Percentiles rank a stretch among this genome's conserved stretches.
phyloP scores from a whole-genome alignment of 2,888 invertebrate species.

The Drosophila peninsularis region DNA sequence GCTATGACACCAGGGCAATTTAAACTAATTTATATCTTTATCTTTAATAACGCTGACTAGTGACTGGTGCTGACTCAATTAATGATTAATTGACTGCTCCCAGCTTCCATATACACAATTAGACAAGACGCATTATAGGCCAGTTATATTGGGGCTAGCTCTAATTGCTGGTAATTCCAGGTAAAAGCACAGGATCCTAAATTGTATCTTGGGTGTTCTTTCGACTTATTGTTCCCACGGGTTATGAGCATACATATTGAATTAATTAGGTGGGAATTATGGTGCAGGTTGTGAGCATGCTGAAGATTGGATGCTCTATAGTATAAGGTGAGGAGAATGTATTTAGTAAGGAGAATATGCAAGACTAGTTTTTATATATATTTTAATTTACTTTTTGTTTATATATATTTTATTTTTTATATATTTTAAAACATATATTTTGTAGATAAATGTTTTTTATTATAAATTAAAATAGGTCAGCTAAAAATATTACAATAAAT shows the following conservation, averaged over 20 bases:
- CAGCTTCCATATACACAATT: conserved; percentile 18
- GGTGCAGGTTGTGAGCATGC: background rate
- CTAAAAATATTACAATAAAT: too few species aligned
- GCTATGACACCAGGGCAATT: conserved; percentile 52
- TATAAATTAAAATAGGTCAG: too few species aligned
- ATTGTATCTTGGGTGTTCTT: conserved; percentile 1
- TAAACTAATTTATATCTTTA: conserved; percentile 49
- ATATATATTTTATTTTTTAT: too few species aligned
- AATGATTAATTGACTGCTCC: conserved; percentile 41
- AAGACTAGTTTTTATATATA: too few species aligned
- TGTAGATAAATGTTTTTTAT: too few species aligned
- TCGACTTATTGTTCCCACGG: conserved; percentile 38
- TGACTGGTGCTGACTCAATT: conserved; percentile 41
- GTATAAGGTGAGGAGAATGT: too few species aligned
- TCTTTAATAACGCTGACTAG: conserved; percentile 34
- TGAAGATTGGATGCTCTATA: conserved; percentile 15
- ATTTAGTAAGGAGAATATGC: too few species aligned
- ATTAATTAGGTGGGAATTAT: conserved; percentile 25
- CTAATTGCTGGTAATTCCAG: background rate
- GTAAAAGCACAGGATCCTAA: conserved; percentile 12
- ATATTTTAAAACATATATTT: too few species aligned
- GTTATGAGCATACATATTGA: conserved; percentile 23
- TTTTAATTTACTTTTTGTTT: too few species aligned
- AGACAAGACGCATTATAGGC: background rate
- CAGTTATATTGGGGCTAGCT: background rate